phyloP scores from a whole-genome alignment of 1,140 invertebrate genomes.

The Drosophila tristis region DNA sequence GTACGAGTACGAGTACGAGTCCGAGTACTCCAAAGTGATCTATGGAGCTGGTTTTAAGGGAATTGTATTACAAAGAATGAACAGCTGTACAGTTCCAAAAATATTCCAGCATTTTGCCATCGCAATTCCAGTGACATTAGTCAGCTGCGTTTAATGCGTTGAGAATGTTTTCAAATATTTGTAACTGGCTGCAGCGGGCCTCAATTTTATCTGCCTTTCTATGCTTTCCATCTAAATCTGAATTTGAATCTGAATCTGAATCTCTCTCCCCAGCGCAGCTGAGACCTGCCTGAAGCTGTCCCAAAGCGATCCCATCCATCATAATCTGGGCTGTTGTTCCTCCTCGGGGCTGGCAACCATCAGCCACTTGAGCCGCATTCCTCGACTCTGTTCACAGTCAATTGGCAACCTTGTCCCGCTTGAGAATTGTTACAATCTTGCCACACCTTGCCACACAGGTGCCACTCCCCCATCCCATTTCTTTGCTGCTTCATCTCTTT shows the following conservation, averaged over 20 bases:
- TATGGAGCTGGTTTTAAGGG: too few species aligned
- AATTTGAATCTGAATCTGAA: too few species aligned
- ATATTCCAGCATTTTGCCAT: too few species aligned
- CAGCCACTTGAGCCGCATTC: conserved; percentile 4
- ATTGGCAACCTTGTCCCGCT: conserved; percentile 74
- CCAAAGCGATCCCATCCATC: conserved; percentile 8
- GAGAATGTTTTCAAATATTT: not conserved
- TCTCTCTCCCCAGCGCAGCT: not conserved
- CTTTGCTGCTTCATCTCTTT: not conserved
- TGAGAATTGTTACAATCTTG: conserved; percentile 62
- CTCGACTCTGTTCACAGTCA: conserved; percentile 57
- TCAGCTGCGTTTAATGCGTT: not conserved
- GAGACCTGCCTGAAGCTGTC: too few species aligned
- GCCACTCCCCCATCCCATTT: not conserved
- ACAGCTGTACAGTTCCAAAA: too few species aligned
- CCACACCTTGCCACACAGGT: conserved; percentile 17
- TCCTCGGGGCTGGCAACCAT: conserved; percentile 7
- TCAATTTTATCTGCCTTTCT: not conserved
- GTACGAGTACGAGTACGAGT: too few species aligned
- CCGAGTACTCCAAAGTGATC: too few species aligned
- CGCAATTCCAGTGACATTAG: too few species aligned
- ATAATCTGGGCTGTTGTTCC: conserved; percentile 3
- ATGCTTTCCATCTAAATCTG: too few species aligned
- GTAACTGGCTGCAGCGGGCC: too few species aligned
- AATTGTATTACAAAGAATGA: too few species aligned